Conservation (phyloP, 2,113 vertebrate genomes). For the Thinocorus orbignyianus region DNA sequence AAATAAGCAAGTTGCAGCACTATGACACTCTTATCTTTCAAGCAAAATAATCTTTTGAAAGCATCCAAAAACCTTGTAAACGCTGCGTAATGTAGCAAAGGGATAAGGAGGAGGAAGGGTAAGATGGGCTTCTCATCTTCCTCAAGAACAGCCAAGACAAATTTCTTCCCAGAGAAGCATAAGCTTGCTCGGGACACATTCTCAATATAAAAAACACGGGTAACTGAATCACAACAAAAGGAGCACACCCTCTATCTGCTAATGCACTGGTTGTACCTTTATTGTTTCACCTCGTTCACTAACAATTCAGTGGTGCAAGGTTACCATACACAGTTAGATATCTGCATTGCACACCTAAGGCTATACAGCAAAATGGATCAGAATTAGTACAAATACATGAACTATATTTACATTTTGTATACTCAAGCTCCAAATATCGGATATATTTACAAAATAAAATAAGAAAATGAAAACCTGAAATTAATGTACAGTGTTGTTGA, state of each 20-base stretch:
- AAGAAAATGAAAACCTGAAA: conserved; percentile 92
- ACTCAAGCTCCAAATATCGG: conserved; percentile 95
- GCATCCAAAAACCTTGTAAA: background rate
- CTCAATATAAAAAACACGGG: background rate
- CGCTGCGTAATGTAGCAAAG: accelerated
- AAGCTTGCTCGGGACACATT: background rate
- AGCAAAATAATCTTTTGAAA: background rate
- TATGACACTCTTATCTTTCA: background rate
- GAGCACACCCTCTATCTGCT: conserved; percentile 9
- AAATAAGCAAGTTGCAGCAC: background rate
- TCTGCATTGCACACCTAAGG: conserved; percentile 96
- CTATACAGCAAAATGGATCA: conserved; percentile 99
- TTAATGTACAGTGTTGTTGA: conserved; percentile 90
- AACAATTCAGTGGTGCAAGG: conserved; percentile 94
- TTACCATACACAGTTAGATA: conserved; percentile 98
- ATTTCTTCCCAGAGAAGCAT: background rate
- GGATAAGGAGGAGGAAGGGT: background rate
- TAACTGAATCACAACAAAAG: background rate
- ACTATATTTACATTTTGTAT: conserved; percentile 99
- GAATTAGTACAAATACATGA: conserved; percentile 99
- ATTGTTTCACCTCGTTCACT: conserved; percentile 96
- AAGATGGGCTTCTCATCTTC: background rate
- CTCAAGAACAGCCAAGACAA: accelerated
- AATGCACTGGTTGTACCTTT: conserved; percentile 94
- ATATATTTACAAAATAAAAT: conserved; percentile 99